Evolutionary conservation across 2,797 vertebrate genomes (phyloP).

Genomic region (Pseudopleuronectes americanus): DNA sequence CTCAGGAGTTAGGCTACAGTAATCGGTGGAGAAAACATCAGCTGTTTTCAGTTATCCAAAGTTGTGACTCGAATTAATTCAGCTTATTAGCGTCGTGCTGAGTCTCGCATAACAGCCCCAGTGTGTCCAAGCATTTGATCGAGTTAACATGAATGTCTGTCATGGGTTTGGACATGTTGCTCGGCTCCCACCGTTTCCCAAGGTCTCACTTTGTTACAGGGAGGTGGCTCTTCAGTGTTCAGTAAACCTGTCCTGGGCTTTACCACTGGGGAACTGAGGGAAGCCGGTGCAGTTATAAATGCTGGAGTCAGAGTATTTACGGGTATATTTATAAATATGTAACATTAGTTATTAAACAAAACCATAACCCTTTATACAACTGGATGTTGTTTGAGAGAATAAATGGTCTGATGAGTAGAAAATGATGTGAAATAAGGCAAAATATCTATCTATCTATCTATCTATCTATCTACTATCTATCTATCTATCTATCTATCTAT

Average conservation of each 20-base stretch:
- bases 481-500: too few relatives aligned
- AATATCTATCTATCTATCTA: too few relatives aligned
- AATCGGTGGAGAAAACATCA: conserved; percentile 81
- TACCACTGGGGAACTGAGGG: not conserved
- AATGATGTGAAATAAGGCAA: too few relatives aligned
- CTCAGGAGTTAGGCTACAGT: conserved; percentile 37
- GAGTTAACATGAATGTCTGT: conserved; percentile 75
- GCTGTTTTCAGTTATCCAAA: conserved; percentile 81
- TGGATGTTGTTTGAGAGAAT: too few relatives aligned
- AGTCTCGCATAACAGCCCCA: conserved; percentile 58
- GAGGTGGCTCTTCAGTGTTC: conserved; percentile 7
- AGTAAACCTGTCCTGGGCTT: conserved; percentile 6
- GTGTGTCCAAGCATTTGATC: conserved; percentile 71
- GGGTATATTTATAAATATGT: too few relatives aligned
- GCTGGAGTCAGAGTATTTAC: not conserved
- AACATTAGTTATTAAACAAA: too few relatives aligned
- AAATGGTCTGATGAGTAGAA: too few relatives aligned
- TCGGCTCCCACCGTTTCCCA: conserved; percentile 34
- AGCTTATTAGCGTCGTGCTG: conserved; percentile 60
- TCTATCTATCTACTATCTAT: too few relatives aligned
- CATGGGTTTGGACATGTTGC: conserved; percentile 72
- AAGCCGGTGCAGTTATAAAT: not conserved
- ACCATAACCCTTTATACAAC: too few relatives aligned
- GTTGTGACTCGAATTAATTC: conserved; percentile 80
- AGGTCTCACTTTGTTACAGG: conserved; percentile 25